Evolutionary conservation across 2,888 invertebrate genomes (phyloP), one percentile per base, ranked within the genome.

Genomic region (Lucinisca nassula): DNA sequence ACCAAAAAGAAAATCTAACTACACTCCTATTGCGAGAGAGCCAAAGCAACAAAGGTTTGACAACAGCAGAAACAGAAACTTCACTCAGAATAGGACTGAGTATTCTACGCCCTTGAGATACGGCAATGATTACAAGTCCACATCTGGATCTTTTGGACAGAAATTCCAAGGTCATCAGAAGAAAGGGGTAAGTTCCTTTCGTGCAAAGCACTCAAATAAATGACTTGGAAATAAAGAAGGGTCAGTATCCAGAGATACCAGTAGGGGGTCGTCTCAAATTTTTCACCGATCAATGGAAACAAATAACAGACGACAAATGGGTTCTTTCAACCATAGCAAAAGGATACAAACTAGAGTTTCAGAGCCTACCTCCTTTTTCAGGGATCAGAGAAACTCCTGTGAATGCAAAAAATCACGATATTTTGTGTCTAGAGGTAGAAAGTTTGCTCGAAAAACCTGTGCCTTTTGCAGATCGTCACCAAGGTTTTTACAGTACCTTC

Each of bases 401-500:
- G 38, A 73, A 73, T 73, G 73, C 73, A 21, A 35, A 24, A 3
- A 37, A 38, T 40, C 38, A 17, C 35, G 45, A 35, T 21, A 37
- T 73, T 84, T 12, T 89, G 79, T 32, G 49, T 49, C 76, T 35
- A 72, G 85, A 88, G 74, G 38, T 85, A 85, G 72, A 85, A 61
- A 75, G 77, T 27, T 81, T 88, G 51, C 72, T 81, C 38, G 24
- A 80, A 67, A 85, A 83, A 82, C 30, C 8, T 70, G 81, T 83
- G 30, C 73, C 72, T 21, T 70, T 58, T 45, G 27, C 61, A 1
- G 51, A 78, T 10, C 72, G 75, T 24, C 55, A 80, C 35, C 40
- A 55, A 79, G 87, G 83, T 84, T 84, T 87, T 45, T 81, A 81
- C 84, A 84, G 84, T 87, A 87, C 85, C 45, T 49, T 85, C 38